Conservation (phyloP, 2,888 invertebrate species). For the Hydriomena furcata region DNA sequence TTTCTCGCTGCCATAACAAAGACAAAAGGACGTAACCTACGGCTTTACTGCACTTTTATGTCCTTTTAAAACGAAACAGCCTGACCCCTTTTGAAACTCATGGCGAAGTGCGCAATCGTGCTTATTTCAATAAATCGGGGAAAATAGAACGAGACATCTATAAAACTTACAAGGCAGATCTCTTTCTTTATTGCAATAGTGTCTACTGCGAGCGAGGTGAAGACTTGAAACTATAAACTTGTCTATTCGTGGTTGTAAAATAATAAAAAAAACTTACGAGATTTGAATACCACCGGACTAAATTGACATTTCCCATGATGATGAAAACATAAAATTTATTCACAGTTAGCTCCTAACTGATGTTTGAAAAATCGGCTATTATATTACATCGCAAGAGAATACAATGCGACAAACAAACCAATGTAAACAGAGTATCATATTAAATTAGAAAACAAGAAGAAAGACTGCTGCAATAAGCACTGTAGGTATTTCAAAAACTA, state of each 20-base stretch:
- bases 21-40: slow-evolving; percentile 57
- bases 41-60: slow-evolving; percentile 52
- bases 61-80: slow-evolving; percentile 56
- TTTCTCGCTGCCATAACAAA: slow-evolving; percentile 56
- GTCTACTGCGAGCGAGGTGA: too few species aligned
- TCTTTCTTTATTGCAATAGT: slow-evolving; percentile 24
- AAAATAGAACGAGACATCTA: slow-evolving; percentile 41
- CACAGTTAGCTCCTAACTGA: too few species aligned
- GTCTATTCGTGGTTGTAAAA: background rate
- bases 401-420: slow-evolving; percentile 5
- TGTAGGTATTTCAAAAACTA: slow-evolving; percentile 43
- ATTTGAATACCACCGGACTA: too few species aligned
- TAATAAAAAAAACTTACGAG: too few species aligned
- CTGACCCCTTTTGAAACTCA: slow-evolving; percentile 58
- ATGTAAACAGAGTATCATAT: slow-evolving; percentile 26
- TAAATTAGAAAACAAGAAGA: slow-evolving; percentile 27
- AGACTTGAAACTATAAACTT: too few species aligned
- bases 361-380: too few species aligned
- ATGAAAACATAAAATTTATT: too few species aligned
- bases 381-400: slow-evolving; percentile 8
- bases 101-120: slow-evolving; percentile 34
- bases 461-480: slow-evolving; percentile 30
- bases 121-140: slow-evolving; percentile 35
- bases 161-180: slow-evolving; percentile 46
- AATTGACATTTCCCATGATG: too few species aligned